Conservation (phyloP, 2,888 invertebrate genomes). For the Pyrrhia umbra region DNA sequence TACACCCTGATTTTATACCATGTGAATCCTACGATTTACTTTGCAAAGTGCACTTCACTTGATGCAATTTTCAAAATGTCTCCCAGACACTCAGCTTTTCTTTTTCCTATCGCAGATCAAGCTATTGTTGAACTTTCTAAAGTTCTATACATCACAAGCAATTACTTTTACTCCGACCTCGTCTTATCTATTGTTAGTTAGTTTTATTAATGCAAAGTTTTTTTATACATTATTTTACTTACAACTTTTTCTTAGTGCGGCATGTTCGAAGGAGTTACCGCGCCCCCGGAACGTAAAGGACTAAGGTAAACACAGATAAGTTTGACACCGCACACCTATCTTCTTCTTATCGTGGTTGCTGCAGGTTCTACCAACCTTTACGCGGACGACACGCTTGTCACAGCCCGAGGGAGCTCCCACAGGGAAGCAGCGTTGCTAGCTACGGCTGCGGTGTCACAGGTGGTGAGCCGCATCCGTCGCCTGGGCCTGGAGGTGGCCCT, state of each 20-base stretch:
- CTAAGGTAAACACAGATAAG: no score
- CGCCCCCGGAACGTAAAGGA: no score
- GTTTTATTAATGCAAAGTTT: conserved; percentile 8
- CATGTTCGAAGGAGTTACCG: no score
- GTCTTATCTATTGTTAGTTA: conserved; percentile 25
- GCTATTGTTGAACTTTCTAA: conserved; percentile 53
- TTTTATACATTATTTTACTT: conserved; percentile 15
- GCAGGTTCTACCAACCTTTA: no score
- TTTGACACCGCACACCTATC: no score
- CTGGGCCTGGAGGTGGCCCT: no score
- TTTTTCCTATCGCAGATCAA: conserved; percentile 55
- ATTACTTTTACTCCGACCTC: conserved; percentile 38
- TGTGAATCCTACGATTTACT: neutral
- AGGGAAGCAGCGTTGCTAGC: no score
- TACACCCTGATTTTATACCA: conserved; percentile 7
- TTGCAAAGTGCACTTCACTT: conserved; percentile 55
- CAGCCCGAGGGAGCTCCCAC: no score
- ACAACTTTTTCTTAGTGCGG: neutral
- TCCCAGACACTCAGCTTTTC: conserved; percentile 23
- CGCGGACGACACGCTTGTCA: no score
- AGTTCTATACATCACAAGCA: conserved; percentile 46
- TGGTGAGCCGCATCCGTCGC: no score
- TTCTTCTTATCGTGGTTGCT: no score
- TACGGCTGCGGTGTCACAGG: no score
- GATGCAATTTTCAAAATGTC: conserved; percentile 63